Evolutionary conservation across 2,113 vertebrate species (phyloP).

Genomic region (Bos taurus): ARS-UCD2.0 NC_037332.1:67732501-67733000

Average conservation of each 20-base stretch:
- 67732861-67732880: background rate
- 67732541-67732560: background rate
- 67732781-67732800: background rate
- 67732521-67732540: background rate
- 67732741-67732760: background rate
- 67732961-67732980: background rate
- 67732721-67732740: background rate
- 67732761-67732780: background rate
- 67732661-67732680: background rate
- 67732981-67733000: background rate
- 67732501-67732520: background rate
- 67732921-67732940: background rate
- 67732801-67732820: background rate
- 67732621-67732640: background rate
- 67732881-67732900: background rate
- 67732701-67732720: background rate
- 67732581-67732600: background rate
- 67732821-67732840: background rate
- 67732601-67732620: background rate
- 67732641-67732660: background rate
- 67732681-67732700: background rate
- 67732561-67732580: background rate
- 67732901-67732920: background rate
- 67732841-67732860: background rate
- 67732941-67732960: background rate